A percentile compares a stretch with the other conserved stretches of the same genome.
phyloP scores from a whole-genome alignment of 1,140 invertebrate species.

The Rhagoletis zephyria region DNA sequence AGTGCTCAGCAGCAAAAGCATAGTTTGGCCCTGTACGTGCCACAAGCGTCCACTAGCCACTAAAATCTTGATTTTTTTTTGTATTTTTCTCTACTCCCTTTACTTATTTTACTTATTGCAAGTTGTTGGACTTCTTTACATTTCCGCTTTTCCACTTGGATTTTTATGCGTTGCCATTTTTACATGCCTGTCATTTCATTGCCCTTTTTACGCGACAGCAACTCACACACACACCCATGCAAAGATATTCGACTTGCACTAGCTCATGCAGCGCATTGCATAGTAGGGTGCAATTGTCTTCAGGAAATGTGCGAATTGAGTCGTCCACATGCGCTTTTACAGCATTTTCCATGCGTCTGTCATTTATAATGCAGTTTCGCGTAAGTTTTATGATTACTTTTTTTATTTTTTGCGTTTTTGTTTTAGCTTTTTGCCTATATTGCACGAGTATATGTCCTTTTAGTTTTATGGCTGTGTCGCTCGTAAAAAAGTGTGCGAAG shows the following conservation, averaged over 20 bases:
- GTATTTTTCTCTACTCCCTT: background rate
- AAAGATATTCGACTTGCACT: background rate
- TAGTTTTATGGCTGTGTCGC: slow-evolving; percentile 24
- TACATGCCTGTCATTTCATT: slow-evolving; percentile 36
- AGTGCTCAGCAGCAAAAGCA: background rate
- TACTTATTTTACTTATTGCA: background rate
- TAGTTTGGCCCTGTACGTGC: slow-evolving; percentile 10
- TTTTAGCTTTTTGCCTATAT: background rate
- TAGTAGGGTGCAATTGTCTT: slow-evolving; percentile 33
- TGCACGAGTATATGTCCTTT: slow-evolving; percentile 14
- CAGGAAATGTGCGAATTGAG: slow-evolving; percentile 47
- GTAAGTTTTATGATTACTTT: slow-evolving; percentile 41
- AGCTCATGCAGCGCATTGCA: background rate
- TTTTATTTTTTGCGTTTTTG: slow-evolving; percentile 1
- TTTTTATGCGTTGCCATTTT: slow-evolving; percentile 42
- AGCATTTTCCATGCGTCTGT: slow-evolving; percentile 20
- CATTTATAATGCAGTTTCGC: slow-evolving; percentile 50
- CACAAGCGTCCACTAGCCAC: slow-evolving; percentile 8
- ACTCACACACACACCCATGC: background rate
- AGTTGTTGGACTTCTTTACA: slow-evolving; percentile 24
- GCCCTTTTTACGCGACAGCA: background rate
- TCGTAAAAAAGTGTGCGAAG: slow-evolving; percentile 25
- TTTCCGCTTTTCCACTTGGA: slow-evolving; percentile 51
- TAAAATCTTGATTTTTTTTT: slow-evolving; percentile 41
- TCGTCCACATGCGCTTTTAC: slow-evolving; percentile 36